Evolutionary conservation across 1,140 invertebrate genomes (phyloP).

Genomic region (Panonychus citri): DNA sequence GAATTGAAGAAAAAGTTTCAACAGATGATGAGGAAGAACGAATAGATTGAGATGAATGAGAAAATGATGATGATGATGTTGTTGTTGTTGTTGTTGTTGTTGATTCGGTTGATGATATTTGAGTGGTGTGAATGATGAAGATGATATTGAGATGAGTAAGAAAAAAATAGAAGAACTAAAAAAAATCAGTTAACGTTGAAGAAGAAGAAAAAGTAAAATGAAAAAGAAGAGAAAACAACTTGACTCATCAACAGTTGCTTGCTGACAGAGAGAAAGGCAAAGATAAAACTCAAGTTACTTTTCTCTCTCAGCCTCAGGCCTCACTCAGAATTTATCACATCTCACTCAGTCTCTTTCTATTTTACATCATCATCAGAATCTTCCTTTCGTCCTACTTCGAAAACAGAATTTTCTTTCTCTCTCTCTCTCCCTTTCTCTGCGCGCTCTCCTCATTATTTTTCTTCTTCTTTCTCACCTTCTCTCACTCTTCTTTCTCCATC

Average conservation of each 20-base stretch:
- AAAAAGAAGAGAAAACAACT: not conserved
- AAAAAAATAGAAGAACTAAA: not conserved
- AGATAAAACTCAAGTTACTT: not conserved
- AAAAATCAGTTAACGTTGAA: not conserved
- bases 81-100: not conserved
- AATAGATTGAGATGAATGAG: too few species aligned
- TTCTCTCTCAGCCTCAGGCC: not conserved
- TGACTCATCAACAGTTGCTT: not conserved
- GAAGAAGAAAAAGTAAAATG: not conserved
- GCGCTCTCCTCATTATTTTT: not conserved
- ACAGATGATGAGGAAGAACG: too few species aligned
- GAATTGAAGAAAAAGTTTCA: too few species aligned
- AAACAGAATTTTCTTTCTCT: not conserved
- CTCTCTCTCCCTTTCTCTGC: not conserved
- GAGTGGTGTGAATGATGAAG: not conserved
- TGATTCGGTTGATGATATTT: not conserved
- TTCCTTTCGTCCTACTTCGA: not conserved
- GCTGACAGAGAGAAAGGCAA: not conserved
- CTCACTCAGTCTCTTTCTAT: not conserved
- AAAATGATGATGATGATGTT: not conserved
- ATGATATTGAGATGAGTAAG: not conserved
- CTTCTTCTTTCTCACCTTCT: not conserved
- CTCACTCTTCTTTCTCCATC: not conserved
- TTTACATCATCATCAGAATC: not conserved
- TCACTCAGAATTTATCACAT: conserved; percentile 1